phyloP scores from a whole-genome alignment of 2,888 invertebrate species.

The Drosophila dives region DNA sequence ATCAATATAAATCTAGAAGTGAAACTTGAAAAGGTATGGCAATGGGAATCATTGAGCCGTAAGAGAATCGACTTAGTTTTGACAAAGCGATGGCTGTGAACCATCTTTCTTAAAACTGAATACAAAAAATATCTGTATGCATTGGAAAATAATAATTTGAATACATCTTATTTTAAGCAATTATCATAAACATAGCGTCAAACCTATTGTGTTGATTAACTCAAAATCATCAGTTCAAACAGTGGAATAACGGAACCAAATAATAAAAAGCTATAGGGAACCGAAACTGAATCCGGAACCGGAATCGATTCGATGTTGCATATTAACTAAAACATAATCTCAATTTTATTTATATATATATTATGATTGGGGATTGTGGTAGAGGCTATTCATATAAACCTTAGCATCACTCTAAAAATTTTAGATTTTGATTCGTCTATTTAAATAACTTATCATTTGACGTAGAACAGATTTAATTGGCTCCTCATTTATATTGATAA shows the following conservation, averaged over 20 bases:
- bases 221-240: not conserved
- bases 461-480: constrained; percentile 12
- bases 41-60: not conserved
- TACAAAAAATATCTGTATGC: not conserved
- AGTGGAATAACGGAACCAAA: not conserved
- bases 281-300: not conserved
- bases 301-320: not conserved
- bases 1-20: not conserved
- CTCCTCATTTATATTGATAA: constrained; percentile 22
- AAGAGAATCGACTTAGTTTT: not conserved
- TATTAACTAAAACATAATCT: not conserved
- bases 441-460: constrained; percentile 24
- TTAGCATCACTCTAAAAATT: not conserved
- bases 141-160: not conserved
- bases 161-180: too few species aligned
- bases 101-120: not conserved
- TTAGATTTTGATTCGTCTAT: not conserved
- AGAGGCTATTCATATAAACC: not conserved
- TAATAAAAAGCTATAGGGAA: not conserved
- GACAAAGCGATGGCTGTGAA: not conserved
- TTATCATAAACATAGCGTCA: too few species aligned
- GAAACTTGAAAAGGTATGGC: not conserved
- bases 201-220: not conserved
- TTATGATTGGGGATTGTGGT: not conserved
- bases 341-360: not conserved